Conservation (phyloP, 1,140 invertebrate genomes). For the Ips nitidus region DNA sequence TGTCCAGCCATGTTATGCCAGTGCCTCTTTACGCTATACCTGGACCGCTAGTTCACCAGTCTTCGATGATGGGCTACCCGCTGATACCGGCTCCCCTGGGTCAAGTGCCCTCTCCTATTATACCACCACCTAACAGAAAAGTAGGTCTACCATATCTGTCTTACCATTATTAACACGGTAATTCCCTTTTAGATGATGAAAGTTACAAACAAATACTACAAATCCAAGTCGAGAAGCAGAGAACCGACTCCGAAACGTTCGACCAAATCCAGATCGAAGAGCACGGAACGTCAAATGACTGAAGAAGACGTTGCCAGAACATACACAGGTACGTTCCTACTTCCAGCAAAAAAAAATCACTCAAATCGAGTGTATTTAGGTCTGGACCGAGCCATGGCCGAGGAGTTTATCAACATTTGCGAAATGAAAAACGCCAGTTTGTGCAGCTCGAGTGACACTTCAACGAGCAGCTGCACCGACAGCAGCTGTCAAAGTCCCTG, state of each 20-base stretch:
- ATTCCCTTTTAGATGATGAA: constrained; percentile 18
- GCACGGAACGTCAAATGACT: constrained; percentile 44
- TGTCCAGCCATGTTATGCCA: constrained; percentile 29
- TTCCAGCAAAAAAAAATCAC: not conserved
- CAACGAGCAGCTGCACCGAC: constrained; percentile 37
- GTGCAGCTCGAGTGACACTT: constrained; percentile 30
- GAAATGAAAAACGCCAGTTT: constrained; percentile 56
- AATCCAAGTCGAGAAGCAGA: constrained; percentile 24
- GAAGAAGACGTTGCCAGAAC: constrained; percentile 61
- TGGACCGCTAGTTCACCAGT: constrained; percentile 31
- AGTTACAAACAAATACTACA: constrained; percentile 23
- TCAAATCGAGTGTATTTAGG: constrained; percentile 36
- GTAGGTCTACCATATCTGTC: constrained; percentile 17
- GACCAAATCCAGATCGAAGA: constrained; percentile 39
- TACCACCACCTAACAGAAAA: constrained; percentile 40
- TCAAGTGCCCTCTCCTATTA: constrained; percentile 48
- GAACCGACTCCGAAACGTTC: constrained; percentile 37
- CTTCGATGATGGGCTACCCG: constrained; percentile 41
- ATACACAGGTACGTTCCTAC: constrained; percentile 55
- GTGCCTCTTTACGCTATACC: constrained; percentile 38
- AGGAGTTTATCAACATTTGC: constrained; percentile 64
- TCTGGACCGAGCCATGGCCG: constrained; percentile 63
- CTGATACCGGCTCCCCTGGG: constrained; percentile 49
- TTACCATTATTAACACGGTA: not conserved
- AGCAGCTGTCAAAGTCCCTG: constrained; percentile 38